Base-by-base conservation (phyloP, 2,888 invertebrate genomes). In the Caenorhabditis sp. region DNA sequence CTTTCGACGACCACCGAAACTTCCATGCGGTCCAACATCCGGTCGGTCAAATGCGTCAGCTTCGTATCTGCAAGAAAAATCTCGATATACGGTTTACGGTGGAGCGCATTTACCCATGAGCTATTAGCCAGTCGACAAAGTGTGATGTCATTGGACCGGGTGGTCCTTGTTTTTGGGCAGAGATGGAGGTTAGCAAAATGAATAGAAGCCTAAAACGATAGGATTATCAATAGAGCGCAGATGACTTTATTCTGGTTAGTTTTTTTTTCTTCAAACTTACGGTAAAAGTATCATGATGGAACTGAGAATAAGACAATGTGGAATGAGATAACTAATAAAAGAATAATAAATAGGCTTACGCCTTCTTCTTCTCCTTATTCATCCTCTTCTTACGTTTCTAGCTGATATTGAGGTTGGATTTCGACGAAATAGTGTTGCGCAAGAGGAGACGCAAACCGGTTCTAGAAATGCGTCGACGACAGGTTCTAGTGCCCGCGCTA, bases 1-100 rank as follows among this genome's bases (percentile, higher is more conserved):
- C 58, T 75, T 64, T 19, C 74, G 70, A 64, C 77, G 83, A n/a
- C 86, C 86, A n/a, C 86, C 86, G 60, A 83, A 86, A 63, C 82
- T 82, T 17, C 86, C 86, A 61, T 83, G 84, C 8, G 86, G 85
- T 1, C 86, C 86, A 50, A 86, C 84, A 69, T 86, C 86, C 17
- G 86, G 80, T 50, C 86, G 81, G 54, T 84, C 86, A 65, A 86
- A 86, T 14, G 78, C 76, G 68, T 86, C 86, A 26, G 66, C 62
- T 62, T 82, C 82, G 60, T 81, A 82, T 8, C 81, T 79, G 64
- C 10, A 75, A 65, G 24, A 51, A 37, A 31, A 50, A 53, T 12
- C 19, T 49, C 14, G 19, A n/a, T 43, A 24, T 24, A 60, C 12
- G 5, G 23, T 50, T 50, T 4, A 14, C 14, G 19, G 1, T 5